Evolutionary conservation across 2,888 invertebrate genomes (phyloP).

Genomic region (Luffia ferchaultella): DNA sequence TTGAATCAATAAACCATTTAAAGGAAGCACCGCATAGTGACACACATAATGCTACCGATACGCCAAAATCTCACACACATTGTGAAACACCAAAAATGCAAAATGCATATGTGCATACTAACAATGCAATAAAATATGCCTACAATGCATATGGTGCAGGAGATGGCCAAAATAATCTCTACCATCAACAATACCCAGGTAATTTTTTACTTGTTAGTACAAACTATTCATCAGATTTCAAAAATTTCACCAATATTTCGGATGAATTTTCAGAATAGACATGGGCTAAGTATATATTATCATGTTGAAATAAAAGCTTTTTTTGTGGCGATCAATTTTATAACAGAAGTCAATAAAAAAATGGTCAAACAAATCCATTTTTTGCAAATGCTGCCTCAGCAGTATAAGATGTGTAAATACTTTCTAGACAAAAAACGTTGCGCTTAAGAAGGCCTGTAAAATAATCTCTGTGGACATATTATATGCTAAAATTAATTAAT

Average conservation of each 20-base stretch:
- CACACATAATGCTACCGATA: too few relatives aligned
- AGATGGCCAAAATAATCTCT: constrained; percentile 51
- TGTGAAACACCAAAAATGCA: constrained; percentile 42
- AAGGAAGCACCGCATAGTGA: constrained; percentile 41
- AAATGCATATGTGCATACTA: constrained; percentile 20
- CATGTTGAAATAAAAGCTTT: too few relatives aligned
- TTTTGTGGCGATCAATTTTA: too few relatives aligned
- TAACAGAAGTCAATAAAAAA: constrained; percentile 2
- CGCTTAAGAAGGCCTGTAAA: too few relatives aligned
- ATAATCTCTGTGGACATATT: too few relatives aligned
- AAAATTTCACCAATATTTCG: not conserved
- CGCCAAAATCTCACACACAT: constrained; percentile 29
- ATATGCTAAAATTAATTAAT: too few relatives aligned
- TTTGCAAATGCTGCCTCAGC: too few relatives aligned
- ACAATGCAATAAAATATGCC: constrained; percentile 28
- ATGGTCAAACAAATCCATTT: too few relatives aligned
- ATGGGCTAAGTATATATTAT: not conserved
- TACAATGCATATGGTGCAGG: constrained; percentile 50
- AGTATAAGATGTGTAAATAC: too few relatives aligned
- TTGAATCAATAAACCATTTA: constrained; percentile 45
- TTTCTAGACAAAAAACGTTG: too few relatives aligned
- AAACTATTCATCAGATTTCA: constrained; percentile 4
- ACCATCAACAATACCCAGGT: constrained; percentile 47
- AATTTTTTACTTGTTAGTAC: constrained; percentile 4
- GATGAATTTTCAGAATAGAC: not conserved